phyloP scores from a whole-genome alignment of 2,113 vertebrate genomes.

The Menura novaehollandiae region DNA sequence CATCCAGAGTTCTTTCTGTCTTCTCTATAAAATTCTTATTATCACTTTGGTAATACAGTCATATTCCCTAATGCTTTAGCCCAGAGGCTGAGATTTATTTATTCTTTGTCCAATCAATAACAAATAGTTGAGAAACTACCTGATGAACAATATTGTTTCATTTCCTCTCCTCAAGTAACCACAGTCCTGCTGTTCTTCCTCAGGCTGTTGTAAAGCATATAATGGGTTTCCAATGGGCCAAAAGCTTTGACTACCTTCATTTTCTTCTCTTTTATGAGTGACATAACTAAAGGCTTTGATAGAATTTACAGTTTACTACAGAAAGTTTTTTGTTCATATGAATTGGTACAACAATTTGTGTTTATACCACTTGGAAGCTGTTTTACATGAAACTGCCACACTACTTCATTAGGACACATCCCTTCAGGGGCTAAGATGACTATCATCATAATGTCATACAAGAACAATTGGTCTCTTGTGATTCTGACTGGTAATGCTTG shows the following conservation, averaged over 20 bases:
- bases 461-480: slow-evolving; percentile 9
- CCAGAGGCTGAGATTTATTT: neutral
- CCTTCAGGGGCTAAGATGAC: neutral
- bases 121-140: neutral
- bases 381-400: neutral
- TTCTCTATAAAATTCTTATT: neutral
- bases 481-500: neutral
- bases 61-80: neutral
- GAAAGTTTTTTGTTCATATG: neutral
- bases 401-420: neutral
- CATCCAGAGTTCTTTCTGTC: neutral
- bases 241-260: neutral
- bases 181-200: neutral
- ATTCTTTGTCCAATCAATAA: neutral
- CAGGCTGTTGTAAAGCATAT: neutral
- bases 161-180: neutral
- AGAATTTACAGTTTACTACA: neutral
- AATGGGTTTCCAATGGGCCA: neutral
- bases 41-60: neutral
- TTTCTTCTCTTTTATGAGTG: neutral
- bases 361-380: neutral
- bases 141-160: neutral
- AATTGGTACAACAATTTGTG: neutral
- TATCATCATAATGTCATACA: neutral
- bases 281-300: neutral